Evolutionary conservation across 2,797 vertebrate genomes (phyloP).

Genomic region (Helicolenus hilgendorfi): DNA sequence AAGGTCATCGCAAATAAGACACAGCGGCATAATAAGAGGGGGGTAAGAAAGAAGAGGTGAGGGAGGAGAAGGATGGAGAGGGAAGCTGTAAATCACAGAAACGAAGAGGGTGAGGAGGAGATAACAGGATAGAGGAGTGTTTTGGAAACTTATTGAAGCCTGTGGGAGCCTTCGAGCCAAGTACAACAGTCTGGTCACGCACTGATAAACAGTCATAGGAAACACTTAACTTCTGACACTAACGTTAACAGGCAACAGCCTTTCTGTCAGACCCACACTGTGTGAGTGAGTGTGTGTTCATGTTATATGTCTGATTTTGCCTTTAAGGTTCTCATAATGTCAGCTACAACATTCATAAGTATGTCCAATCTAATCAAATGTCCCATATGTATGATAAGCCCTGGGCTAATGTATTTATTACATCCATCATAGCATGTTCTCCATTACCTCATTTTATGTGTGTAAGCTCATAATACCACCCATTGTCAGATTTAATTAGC

Average conservation of each 20-base stretch:
- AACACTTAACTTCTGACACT: constrained; percentile 53
- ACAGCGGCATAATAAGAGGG: not conserved
- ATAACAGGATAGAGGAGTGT: constrained; percentile 22
- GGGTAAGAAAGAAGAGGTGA: not conserved
- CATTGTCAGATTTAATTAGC: constrained; percentile 48
- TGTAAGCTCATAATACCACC: constrained; percentile 18
- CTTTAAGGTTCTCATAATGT: constrained; percentile 45
- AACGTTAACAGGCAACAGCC: constrained; percentile 46
- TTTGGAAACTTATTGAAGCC: constrained; percentile 43
- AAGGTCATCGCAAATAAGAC: constrained; percentile 56
- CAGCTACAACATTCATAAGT: constrained; percentile 29
- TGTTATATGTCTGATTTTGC: constrained; percentile 29
- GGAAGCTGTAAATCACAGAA: constrained; percentile 35
- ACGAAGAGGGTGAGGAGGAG: constrained; percentile 10
- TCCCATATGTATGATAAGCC: constrained; percentile 33
- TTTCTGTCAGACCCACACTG: constrained; percentile 14
- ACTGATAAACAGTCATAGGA: constrained; percentile 55
- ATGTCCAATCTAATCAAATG: constrained; percentile 61
- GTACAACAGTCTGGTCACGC: constrained; percentile 54
- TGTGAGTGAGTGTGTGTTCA: constrained; percentile 27
- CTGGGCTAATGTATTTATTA: constrained; percentile 37
- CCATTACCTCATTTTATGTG: constrained; percentile 22
- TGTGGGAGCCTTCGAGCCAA: constrained; percentile 29
- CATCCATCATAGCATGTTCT: constrained; percentile 41
- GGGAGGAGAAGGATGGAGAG: constrained; percentile 9